Base-by-base conservation (phyloP, 30 jellyfish, hydroid and myxozoan genomes). In the Nemopilema nomurai region DNA sequence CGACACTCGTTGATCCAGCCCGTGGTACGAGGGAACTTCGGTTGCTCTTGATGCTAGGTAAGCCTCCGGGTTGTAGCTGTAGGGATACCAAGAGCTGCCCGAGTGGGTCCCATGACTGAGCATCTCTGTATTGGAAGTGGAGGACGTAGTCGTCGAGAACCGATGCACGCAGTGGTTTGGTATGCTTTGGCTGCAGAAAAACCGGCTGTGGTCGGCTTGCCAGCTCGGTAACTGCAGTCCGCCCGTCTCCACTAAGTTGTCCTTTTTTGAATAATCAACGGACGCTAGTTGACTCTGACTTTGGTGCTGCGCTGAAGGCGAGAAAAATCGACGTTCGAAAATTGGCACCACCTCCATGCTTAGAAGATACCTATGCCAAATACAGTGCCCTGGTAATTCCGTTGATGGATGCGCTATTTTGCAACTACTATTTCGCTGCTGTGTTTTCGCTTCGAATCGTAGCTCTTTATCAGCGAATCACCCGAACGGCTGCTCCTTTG, bases 281-380 rank as follows among this genome's bases (percentile, higher is more conserved):
- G 87, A 62, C 8, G 73, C 79, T 18, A 33, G 50, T 29, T 57
- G 62, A 78, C 64, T 83, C 69, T 71, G 86, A 33, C 21, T 69
- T 8, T 76, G 53, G 33, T 69, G 31, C 27, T 51, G 91, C 50
- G 91, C 18, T 23, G 84, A 27, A 18, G 82, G 91, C 26, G 80
- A 69, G 86, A 22, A 71, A 68, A 71, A 76, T 23, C 91, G 91
- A n/a, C 86, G 24, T 64, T 83, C 86, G 25, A 83, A 65, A 70
- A 51, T 30, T 3, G 91, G 86, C 53, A 66, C 91, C 24, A 83
- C 86, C 57, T 83, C 91, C 91, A 83, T 83, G 49, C 32, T 81
- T 51, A 31, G 69, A n/a, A n/a, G n/a, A n/a, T n/a, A n/a, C n/a
- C n/a, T n/a, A n/a, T n/a, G n/a, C n/a, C n/a, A n/a, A n/a, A n/a